Evolutionary conservation across 2,797 vertebrate species (phyloP).

Genomic region (Chloroceryle inda): DNA sequence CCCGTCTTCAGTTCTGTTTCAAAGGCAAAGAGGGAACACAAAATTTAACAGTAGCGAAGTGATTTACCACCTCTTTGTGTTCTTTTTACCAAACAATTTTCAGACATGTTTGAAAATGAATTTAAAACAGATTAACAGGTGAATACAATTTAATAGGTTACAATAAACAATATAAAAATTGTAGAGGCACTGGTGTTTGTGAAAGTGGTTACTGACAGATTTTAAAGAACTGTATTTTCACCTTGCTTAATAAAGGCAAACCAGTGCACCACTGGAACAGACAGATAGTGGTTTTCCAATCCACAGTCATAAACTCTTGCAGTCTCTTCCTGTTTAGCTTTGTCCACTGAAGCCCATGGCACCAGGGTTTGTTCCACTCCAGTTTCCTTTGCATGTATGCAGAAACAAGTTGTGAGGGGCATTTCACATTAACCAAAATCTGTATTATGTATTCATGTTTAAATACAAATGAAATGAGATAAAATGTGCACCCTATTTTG

Average conservation of each 20-base stretch:
- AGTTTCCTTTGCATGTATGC: neutral
- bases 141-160: neutral
- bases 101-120: neutral
- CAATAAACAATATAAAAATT: neutral
- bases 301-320: neutral
- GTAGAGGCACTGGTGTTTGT: fast-evolving
- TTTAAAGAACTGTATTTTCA: neutral
- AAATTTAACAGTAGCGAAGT: neutral
- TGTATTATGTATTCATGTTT: neutral
- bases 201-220: neutral
- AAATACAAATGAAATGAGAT: neutral
- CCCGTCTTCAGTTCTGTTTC: neutral
- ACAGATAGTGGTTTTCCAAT: neutral
- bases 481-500: neutral
- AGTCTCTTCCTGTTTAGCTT: neutral
- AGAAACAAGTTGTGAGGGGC: neutral
- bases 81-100: neutral
- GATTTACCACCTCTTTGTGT: neutral
- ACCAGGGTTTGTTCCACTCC: neutral
- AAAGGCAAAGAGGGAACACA: neutral
- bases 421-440: neutral
- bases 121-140: neutral
- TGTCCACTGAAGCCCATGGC: neutral
- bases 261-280: neutral
- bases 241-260: neutral